Evolutionary conservation across 2,888 invertebrate species (phyloP).

Genomic region (Noctua janthina): DNA sequence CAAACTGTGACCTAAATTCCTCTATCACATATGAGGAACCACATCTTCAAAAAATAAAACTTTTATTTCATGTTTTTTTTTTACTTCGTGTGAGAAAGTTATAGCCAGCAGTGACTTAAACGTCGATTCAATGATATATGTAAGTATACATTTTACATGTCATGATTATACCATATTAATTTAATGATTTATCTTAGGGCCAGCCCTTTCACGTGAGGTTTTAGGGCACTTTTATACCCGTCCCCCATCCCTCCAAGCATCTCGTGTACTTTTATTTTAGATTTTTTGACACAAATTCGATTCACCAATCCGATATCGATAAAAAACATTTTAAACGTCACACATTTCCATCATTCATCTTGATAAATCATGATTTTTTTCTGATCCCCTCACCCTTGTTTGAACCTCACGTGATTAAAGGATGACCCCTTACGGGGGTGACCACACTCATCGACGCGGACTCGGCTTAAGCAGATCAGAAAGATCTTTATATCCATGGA

Average conservation of each 20-base stretch:
- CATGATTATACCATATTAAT: conserved; percentile 18
- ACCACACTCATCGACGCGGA: neutral
- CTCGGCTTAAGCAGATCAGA: neutral
- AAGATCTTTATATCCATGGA: neutral
- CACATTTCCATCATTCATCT: too few species aligned
- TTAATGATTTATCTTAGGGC: neutral
- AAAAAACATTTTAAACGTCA: too few species aligned
- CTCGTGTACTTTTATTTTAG: neutral
- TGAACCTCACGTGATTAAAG: neutral
- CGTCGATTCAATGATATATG: conserved; percentile 18
- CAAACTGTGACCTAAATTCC: neutral
- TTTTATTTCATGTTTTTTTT: neutral
- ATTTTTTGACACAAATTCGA: neutral
- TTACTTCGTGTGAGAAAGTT: neutral
- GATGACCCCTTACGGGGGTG: neutral
- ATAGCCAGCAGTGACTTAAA: neutral
- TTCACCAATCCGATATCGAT: too few species aligned
- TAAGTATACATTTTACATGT: conserved; percentile 25
- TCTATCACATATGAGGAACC: neutral
- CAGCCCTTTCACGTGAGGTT: neutral
- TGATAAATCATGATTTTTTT: neutral
- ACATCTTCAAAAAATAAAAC: neutral
- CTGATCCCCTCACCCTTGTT: neutral
- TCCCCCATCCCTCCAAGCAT: neutral
- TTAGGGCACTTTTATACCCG: neutral